phyloP scores from a whole-genome alignment of 2,797 vertebrate genomes.

The Poeciliopsis turneri region DNA sequence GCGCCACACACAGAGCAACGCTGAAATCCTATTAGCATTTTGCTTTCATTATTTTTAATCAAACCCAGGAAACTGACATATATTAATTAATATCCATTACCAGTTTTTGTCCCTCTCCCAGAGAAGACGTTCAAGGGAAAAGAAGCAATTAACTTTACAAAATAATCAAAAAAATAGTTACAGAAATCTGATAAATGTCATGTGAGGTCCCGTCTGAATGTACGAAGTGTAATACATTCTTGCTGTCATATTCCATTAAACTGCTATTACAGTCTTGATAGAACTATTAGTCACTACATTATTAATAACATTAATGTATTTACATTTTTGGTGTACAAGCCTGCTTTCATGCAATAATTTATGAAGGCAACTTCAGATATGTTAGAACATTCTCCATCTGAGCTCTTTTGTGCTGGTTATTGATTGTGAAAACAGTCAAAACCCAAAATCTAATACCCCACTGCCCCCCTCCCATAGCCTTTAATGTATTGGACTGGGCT shows the following conservation, averaged over 20 bases:
- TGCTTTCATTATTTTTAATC: constrained; percentile 85
- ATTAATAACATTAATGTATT: constrained; percentile 99
- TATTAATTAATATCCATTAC: constrained; percentile 87
- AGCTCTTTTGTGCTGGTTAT: constrained; percentile 98
- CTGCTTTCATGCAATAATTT: constrained; percentile 99
- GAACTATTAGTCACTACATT: constrained; percentile 99
- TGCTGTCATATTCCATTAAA: constrained; percentile 89
- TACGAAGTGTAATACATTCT: constrained; percentile 85
- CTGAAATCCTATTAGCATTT: constrained; percentile 81
- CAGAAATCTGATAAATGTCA: constrained; percentile 85
- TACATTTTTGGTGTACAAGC: constrained; percentile 99
- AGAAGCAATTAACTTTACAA: constrained; percentile 86
- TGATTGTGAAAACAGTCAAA: constrained; percentile 98
- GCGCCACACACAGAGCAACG: constrained; percentile 79
- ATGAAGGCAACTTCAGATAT: constrained; percentile 98
- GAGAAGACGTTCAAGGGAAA: constrained; percentile 72
- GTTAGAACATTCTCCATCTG: constrained; percentile 96
- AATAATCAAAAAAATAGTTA: constrained; percentile 85
- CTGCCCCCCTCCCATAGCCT: constrained; percentile 72
- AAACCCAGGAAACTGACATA: constrained; percentile 83
- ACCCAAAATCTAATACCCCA: constrained; percentile 93
- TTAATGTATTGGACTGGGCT: constrained; percentile 84
- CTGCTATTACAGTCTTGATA: constrained; percentile 87
- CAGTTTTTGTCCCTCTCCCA: constrained; percentile 68
- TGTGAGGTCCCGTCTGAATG: constrained; percentile 80